phyloP scores from a whole-genome alignment of 2,797 vertebrate species.

The Myotis myotis region DNA sequence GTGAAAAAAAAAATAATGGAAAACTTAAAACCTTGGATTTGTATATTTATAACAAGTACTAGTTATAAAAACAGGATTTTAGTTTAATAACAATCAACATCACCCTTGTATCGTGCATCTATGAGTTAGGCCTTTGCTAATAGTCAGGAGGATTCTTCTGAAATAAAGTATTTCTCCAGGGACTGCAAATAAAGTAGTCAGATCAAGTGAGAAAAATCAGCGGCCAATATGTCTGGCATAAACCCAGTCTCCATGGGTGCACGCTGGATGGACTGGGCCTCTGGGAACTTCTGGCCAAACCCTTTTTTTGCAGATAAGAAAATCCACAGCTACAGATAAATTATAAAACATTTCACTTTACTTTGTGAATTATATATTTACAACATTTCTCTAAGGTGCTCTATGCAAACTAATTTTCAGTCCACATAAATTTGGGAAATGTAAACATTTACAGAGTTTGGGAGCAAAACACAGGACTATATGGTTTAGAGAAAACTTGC shows the following conservation, averaged over 20 bases:
- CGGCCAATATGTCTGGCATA: neutral
- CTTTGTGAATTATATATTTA: conserved; percentile 14
- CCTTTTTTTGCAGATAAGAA: neutral
- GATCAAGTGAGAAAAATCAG: neutral
- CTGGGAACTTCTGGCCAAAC: neutral
- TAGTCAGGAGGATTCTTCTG: neutral
- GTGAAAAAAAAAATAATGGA: neutral
- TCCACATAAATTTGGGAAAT: neutral
- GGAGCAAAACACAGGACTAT: neutral
- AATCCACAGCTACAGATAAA: neutral
- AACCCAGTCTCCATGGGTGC: neutral
- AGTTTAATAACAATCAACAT: neutral
- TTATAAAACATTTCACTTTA: neutral
- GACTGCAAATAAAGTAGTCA: neutral
- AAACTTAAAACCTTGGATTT: neutral
- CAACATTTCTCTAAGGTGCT: neutral
- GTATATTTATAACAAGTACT: neutral
- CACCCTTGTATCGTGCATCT: neutral
- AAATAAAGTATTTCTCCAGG: neutral
- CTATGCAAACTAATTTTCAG: neutral
- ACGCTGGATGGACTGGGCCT: rapidly evolving
- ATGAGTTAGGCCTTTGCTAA: neutral
- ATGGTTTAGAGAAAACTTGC: neutral
- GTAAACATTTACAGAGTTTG: neutral
- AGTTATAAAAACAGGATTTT: neutral